phyloP scores from a whole-genome alignment of 1,140 invertebrate genomes.

The Formica selysi region DNA sequence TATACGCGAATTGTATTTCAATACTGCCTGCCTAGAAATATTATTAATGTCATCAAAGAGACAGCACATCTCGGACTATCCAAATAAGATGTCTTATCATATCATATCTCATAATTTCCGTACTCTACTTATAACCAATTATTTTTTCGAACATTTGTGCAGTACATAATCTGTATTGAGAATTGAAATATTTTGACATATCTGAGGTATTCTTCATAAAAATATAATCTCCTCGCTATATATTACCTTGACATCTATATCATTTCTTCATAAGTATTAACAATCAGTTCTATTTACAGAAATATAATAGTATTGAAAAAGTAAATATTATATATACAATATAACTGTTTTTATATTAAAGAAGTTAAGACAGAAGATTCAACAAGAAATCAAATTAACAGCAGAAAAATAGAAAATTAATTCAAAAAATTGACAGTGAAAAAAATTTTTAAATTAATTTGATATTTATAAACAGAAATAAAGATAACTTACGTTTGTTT shows the following conservation, averaged over 20 bases:
- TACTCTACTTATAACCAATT: background rate
- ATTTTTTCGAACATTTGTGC: conserved; percentile 58
- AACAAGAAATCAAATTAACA: too few relatives aligned
- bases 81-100: background rate
- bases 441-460: conserved; percentile 15
- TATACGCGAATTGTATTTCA: background rate
- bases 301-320: conserved; percentile 64
- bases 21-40: background rate
- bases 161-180: background rate
- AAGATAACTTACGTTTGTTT: conserved; percentile 59
- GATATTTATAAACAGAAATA: background rate
- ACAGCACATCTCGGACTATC: background rate
- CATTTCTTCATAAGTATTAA: conserved; percentile 19
- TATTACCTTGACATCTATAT: conserved; percentile 63
- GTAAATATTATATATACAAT: conserved; percentile 13
- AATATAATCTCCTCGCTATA: conserved; percentile 54
- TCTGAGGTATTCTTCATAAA: conserved; percentile 51
- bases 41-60: background rate
- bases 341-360: background rate
- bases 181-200: conserved; percentile 30
- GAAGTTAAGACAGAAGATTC: too few relatives aligned
- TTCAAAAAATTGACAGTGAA: background rate
- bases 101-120: background rate
- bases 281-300: conserved; percentile 68
- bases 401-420: too few relatives aligned